Evolutionary conservation across 2,113 vertebrate species (phyloP), one percentile per base, ranked within the genome.

Genomic region (Psephotus haematonotus): DNA sequence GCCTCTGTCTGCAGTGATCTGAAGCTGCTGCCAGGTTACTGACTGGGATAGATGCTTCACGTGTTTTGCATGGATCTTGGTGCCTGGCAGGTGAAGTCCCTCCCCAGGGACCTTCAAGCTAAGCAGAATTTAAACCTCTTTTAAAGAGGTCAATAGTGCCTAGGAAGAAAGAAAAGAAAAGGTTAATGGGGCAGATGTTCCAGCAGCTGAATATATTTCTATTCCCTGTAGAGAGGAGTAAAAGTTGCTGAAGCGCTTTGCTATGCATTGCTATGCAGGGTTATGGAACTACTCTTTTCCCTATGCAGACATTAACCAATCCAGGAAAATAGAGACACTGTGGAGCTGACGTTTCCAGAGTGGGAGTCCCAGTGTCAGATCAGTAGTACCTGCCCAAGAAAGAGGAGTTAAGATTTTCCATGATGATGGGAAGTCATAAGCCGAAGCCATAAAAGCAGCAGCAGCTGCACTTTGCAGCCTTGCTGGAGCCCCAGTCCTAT

Each of bases 151-250:
- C 88, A 80, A 46, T 11, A 86, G 57, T 13, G 22, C 3, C 0
- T 13, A 74, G 50, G 68, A 52, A 53, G 14, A 25, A 62, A 74
- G 50, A 35, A 43, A 41, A 70, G n/a, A 11, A 25, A 25, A 90
- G 71, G 80, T 68, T 90, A 94, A 63, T 62, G 92, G 76, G 86
- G 86, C 79, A 90, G 86, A 88, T 88, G 82, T 89, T 91, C 50
- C 80, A 70, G 62, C 79, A 90, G 69, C 75, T 83, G 55, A 92
- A 86, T 86, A 18, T n/a, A 25, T 64, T 85, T 62, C 70, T 59
- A 7, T 80, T 96, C 91, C 91, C 80, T 43, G 39, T 5, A 69
- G 92, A 88, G 71, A 44, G 64, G 44, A 83, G 41, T 47, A 60
- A 18, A 68, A 90, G 89, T 55, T 67, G 65, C 8, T 46, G 52